These are phyloP conservation scores for Pachypeltis micranthus DNA, from an alignment of 1,140 invertebrate species.

Conservation along the genomic window DNA sequence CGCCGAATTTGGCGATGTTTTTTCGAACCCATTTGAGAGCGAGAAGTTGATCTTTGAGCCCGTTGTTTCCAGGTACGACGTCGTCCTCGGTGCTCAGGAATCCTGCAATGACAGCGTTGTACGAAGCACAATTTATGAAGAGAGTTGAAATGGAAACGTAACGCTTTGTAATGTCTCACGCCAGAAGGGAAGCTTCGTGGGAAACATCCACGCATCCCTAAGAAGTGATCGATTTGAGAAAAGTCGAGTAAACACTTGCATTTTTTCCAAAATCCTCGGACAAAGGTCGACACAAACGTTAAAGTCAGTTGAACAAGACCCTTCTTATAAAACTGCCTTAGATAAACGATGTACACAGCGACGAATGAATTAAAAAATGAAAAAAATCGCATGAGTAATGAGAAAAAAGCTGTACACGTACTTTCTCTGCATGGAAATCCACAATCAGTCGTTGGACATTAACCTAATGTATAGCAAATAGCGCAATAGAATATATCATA, in stretches of 20 bases:
- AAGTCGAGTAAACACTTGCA: background rate
- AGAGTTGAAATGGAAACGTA: background rate
- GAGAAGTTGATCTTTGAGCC: slow-evolving; percentile 50
- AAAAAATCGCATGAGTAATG: too few relatives aligned
- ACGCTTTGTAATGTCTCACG: background rate
- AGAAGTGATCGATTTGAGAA: slow-evolving; percentile 1
- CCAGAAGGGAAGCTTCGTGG: background rate
- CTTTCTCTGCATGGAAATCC: too few relatives aligned
- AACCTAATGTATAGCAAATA: too few relatives aligned
- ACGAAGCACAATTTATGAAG: background rate
- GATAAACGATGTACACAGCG: too few relatives aligned
- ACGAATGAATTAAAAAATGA: too few relatives aligned
- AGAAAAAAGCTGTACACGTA: too few relatives aligned
- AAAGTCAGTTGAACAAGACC: too few relatives aligned
- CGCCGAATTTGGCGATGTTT: slow-evolving; percentile 45
- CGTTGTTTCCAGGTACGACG: slow-evolving; percentile 45
- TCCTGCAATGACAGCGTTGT: slow-evolving; percentile 37
- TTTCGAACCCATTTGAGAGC: slow-evolving; percentile 49
- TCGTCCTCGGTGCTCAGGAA: slow-evolving; percentile 46
- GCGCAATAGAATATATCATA: too few relatives aligned
- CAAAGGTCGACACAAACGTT: background rate
- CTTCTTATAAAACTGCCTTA: too few relatives aligned
- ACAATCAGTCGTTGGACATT: too few relatives aligned
- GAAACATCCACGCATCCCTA: background rate
- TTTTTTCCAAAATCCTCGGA: background rate